Evolutionary conservation across 1,140 invertebrate species (phyloP), one percentile per base, ranked within the genome.

Genomic region (Nymphalis io): DNA sequence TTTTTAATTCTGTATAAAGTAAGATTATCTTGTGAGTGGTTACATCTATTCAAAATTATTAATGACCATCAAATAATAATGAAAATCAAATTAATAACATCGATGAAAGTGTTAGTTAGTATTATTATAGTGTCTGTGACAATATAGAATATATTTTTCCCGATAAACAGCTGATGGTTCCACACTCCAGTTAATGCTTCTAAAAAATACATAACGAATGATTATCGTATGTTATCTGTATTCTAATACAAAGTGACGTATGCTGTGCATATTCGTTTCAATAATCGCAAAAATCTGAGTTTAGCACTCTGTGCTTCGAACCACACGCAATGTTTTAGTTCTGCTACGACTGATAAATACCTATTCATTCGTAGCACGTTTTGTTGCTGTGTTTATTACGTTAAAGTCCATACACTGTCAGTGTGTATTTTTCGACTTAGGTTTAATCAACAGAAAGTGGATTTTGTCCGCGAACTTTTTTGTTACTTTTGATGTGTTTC

Each of bases 361-460:
- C n/a, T 82, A 59, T 81, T 79, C 68, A 77, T 81, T 83, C 71
- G 44, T 46, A 70, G 72, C 75, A 82, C 78, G 76, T 80, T 76
- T 77, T 68, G 51, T 76, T 74, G 69, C 78, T 72, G 58, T 79
- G 76, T 75, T 73, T 74, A 62, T 68, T 55, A 53, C 61, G 62
- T 63, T 44, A 75, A 78, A 5, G 48, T 38, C 16, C 42, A 40
- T 15, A 48, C 13, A 55, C 21, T 27, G 51, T 27, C 23, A n/a
- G n/a, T n/a, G n/a, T n/a, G n/a, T n/a, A 55, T 55, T 55, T 55
- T 48, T 44, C 21, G 44, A 21, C 16, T 39, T 57, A 58, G 51
- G 16, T 57, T 53, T 61, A n/a, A 27, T 63, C 27, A 33, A 33
- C 10, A 8, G 10, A 33, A 33, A 11, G 27, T 5, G 46, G 13